These are phyloP conservation scores for Harpagifer antarcticus DNA, from an alignment of 2,797 vertebrate genomes.

Conservation along the genomic window DNA sequence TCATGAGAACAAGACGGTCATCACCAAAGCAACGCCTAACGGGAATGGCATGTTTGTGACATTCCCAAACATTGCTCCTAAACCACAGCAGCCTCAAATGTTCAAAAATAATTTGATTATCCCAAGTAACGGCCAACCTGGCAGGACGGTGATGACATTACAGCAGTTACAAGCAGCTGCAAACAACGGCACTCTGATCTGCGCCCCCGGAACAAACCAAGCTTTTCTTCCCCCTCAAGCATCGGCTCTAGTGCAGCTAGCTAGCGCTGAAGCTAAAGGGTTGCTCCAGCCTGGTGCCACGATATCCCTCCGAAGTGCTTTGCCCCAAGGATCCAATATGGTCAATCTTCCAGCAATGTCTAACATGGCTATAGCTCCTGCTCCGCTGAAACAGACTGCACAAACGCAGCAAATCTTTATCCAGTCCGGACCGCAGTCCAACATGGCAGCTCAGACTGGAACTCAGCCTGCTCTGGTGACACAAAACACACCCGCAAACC, in stretches of 20 bases:
- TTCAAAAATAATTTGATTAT: constrained; percentile 73
- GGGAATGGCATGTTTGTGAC: constrained; percentile 71
- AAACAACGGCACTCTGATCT: constrained; percentile 78
- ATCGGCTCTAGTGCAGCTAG: constrained; percentile 85
- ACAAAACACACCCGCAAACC: constrained; percentile 78
- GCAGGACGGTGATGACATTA: constrained; percentile 69
- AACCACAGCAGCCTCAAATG: constrained; percentile 69
- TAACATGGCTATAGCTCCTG: constrained; percentile 68
- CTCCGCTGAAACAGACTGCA: constrained; percentile 70
- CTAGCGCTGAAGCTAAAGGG: constrained; percentile 87
- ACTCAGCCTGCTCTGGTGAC: constrained; percentile 84
- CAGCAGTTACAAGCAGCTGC: constrained; percentile 71
- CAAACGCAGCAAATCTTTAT: constrained; percentile 81
- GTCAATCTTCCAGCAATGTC: constrained; percentile 74
- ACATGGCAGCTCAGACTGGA: constrained; percentile 74
- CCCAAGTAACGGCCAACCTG: constrained; percentile 72
- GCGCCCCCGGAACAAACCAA: constrained; percentile 77
- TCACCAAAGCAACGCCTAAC: constrained; percentile 83
- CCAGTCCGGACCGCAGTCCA: constrained; percentile 79
- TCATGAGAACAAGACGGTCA: constrained; percentile 83
- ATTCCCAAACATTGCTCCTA: constrained; percentile 75
- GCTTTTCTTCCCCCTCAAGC: constrained; percentile 85
- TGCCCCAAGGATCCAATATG: constrained; percentile 67
- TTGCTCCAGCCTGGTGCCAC: constrained; percentile 83
- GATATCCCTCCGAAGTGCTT: constrained; percentile 77